A percentile compares a stretch with the other conserved stretches of the same genome.
Evolutionary conservation across 2,797 vertebrate species (phyloP).

Genomic region (Ptychobarbus kaznakovi): DNA sequence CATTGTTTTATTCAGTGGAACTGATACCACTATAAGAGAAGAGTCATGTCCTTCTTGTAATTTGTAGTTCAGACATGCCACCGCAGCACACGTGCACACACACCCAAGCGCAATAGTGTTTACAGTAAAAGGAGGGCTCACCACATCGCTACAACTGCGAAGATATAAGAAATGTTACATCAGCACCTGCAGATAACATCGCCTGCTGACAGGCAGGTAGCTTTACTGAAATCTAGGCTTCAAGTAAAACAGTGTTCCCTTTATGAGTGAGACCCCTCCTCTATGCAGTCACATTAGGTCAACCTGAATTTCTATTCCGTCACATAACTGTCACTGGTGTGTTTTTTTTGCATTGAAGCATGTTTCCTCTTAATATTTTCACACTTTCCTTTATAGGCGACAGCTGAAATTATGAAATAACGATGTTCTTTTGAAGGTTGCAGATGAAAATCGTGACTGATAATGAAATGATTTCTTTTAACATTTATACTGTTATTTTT

Average conservation of each 20-base stretch:
- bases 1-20: conserved; percentile 7
- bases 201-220: neutral
- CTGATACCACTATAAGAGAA: neutral
- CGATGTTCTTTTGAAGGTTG: neutral
- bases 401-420: neutral
- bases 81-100: conserved; percentile 12
- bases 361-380: neutral
- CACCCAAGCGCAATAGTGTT: neutral
- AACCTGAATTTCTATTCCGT: neutral
- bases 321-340: neutral
- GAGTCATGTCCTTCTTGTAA: neutral
- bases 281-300: neutral
- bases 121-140: conserved; percentile 45
- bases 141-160: neutral
- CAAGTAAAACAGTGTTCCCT: neutral
- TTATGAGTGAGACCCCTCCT: neutral
- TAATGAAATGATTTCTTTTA: neutral
- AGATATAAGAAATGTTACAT: conserved; percentile 9
- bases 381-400: neutral
- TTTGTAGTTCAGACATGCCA: conserved; percentile 8
- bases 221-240: neutral
- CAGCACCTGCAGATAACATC: conserved; percentile 1
- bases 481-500: neutral
- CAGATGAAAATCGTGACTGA: neutral
- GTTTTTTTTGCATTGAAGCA: neutral